Conservation (phyloP, 2,888 invertebrate species). For the Bibio marci region DNA sequence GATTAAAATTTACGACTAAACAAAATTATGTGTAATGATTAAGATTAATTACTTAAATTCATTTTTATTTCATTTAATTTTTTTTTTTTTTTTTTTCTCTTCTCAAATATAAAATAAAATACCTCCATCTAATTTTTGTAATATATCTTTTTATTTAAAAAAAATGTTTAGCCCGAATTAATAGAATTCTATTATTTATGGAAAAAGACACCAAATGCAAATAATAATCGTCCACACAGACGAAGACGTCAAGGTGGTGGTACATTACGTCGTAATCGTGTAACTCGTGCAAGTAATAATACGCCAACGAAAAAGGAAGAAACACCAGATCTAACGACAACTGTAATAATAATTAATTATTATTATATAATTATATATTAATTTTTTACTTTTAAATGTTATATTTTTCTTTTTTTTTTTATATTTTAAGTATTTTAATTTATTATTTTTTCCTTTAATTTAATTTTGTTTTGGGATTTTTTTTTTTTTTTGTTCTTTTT, state of each 20-base stretch:
- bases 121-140: too few species aligned
- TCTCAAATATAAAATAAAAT: too few species aligned
- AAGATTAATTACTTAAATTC: too few species aligned
- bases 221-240: constrained; percentile 87
- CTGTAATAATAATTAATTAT: neutral
- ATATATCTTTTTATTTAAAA: too few species aligned
- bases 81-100: too few species aligned
- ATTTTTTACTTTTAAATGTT: neutral
- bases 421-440: too few species aligned
- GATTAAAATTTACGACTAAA: too few species aligned
- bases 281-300: constrained; percentile 58
- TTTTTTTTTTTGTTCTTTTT: too few species aligned
- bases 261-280: constrained; percentile 71
- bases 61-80: too few species aligned
- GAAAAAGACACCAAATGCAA: constrained; percentile 98
- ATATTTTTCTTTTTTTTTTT: neutral
- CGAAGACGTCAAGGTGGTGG: constrained; percentile 75
- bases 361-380: neutral
- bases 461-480: too few species aligned
- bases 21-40: too few species aligned
- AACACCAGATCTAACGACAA: constrained; percentile 35
- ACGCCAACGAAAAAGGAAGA: constrained; percentile 65
- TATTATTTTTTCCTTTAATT: too few species aligned
- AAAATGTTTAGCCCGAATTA: constrained; percentile 87
- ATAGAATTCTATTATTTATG: constrained; percentile 98